Percentiles rank a stretch among this genome's conserved stretches.
phyloP scores from a whole-genome alignment of 2,888 invertebrate species.

The Lottia gigantea region DNA sequence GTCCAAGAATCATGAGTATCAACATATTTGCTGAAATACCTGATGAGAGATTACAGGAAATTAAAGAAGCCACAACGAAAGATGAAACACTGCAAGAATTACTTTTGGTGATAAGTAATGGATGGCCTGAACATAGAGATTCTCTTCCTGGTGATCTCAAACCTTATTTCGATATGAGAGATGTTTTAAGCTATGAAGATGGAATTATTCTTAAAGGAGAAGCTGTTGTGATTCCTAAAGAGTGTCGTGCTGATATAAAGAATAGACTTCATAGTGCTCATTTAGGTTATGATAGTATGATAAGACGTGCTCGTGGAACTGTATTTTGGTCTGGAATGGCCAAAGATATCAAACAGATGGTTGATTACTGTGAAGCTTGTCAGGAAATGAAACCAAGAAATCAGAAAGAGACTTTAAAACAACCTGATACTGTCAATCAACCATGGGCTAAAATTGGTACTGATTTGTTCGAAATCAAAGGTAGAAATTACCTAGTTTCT shows the following conservation, averaged over 20 bases:
- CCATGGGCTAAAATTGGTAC: constrained; percentile 38
- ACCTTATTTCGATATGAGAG: constrained; percentile 19
- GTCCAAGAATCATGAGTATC: too few relatives aligned
- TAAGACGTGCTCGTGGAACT: constrained; percentile 12
- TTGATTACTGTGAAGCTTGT: constrained; percentile 31
- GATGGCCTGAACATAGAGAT: constrained; percentile 24
- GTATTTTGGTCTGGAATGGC: constrained; percentile 37
- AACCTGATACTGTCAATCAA: constrained; percentile 28
- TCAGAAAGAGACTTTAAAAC: constrained; percentile 24
- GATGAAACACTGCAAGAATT: constrained; percentile 19
- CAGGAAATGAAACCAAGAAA: constrained; percentile 19
- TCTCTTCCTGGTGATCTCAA: neutral
- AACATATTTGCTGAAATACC: too few relatives aligned
- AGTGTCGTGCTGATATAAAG: constrained; percentile 12
- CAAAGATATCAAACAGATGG: constrained; percentile 29
- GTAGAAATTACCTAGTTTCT: constrained; percentile 33
- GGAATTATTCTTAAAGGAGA: constrained; percentile 3
- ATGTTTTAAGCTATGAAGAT: constrained; percentile 23
- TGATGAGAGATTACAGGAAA: too few relatives aligned
- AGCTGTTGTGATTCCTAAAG: constrained; percentile 18
- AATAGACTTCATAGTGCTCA: constrained; percentile 12
- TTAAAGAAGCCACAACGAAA: constrained; percentile 5
- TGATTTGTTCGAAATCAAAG: constrained; percentile 35
- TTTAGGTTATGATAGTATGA: constrained; percentile 17
- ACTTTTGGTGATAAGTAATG: constrained; percentile 17